Evolutionary conservation across 1,140 invertebrate genomes (phyloP).

Genomic region (Dryas iulia): DNA sequence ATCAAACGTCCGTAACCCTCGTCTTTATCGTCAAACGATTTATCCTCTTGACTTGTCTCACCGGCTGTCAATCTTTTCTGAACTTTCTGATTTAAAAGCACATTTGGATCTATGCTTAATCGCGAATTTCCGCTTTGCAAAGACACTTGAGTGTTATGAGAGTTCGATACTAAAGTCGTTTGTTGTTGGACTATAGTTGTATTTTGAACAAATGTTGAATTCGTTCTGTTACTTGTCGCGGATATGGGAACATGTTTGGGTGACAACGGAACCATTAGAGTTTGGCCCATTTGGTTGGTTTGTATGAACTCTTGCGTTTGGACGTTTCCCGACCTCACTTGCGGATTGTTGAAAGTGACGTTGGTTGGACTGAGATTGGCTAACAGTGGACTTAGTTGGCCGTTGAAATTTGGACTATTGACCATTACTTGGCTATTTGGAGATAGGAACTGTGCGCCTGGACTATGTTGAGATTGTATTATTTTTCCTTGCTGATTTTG

Average conservation of each 20-base stretch:
- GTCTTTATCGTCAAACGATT: conserved; percentile 19
- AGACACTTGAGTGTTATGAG: conserved; percentile 78
- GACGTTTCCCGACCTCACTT: conserved; percentile 80
- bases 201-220: conserved; percentile 87
- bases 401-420: conserved; percentile 87
- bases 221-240: conserved; percentile 83
- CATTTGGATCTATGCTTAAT: conserved; percentile 77
- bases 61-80: conserved; percentile 34
- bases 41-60: background rate
- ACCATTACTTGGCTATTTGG: conserved; percentile 88
- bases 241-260: conserved; percentile 83
- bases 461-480: conserved; percentile 85
- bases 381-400: conserved; percentile 89
- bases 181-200: conserved; percentile 84
- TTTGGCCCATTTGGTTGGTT: conserved; percentile 86
- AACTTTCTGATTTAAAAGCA: conserved; percentile 48
- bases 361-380: conserved; percentile 87
- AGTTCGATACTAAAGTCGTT: conserved; percentile 86
- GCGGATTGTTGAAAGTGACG: conserved; percentile 83
- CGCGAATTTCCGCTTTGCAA: conserved; percentile 63
- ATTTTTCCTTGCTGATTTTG: conserved; percentile 87
- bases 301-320: conserved; percentile 87
- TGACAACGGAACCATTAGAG: conserved; percentile 88
- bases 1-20: conserved; percentile 45
- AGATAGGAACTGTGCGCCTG: conserved; percentile 86